These are phyloP conservation scores for Eremobia ochroleuca DNA, from an alignment of 2,888 invertebrate genomes.

Conservation along the genomic window DNA sequence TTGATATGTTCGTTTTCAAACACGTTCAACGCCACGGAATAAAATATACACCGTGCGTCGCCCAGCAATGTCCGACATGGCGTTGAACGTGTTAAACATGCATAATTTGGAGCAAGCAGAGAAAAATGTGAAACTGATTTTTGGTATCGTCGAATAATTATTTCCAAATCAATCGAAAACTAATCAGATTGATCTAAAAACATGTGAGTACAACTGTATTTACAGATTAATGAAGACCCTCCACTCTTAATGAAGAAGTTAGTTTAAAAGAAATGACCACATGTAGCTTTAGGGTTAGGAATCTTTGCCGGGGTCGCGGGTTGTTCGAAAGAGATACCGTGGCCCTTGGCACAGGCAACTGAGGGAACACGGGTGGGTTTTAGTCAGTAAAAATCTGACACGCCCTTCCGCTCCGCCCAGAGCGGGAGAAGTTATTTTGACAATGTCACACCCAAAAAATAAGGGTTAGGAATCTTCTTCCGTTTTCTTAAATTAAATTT, in stretches of 20 bases:
- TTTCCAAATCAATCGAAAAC: not conserved
- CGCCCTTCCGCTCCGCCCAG: no score
- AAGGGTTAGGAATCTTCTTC: not conserved
- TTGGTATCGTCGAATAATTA: not conserved
- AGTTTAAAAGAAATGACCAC: slow-evolving; percentile 13
- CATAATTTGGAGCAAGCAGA: not conserved
- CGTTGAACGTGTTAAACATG: no score
- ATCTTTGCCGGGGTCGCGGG: no score
- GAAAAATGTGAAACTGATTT: not conserved
- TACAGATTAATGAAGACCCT: slow-evolving; percentile 12
- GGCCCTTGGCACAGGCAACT: no score
- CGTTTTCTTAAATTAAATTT: not conserved
- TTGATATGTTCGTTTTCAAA: not conserved
- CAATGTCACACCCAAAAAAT: no score
- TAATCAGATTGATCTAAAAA: not conserved
- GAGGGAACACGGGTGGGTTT: no score
- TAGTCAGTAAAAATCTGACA: no score
- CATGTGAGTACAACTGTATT: not conserved
- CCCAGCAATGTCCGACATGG: no score
- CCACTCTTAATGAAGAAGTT: slow-evolving; percentile 1
- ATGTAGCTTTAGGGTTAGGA: not conserved
- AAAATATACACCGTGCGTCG: no score
- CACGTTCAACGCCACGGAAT: no score
- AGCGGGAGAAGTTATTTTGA: no score
- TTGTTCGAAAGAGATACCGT: no score